Conservation (phyloP, 2,113 vertebrate species). For the Colaptes auratus region DNA sequence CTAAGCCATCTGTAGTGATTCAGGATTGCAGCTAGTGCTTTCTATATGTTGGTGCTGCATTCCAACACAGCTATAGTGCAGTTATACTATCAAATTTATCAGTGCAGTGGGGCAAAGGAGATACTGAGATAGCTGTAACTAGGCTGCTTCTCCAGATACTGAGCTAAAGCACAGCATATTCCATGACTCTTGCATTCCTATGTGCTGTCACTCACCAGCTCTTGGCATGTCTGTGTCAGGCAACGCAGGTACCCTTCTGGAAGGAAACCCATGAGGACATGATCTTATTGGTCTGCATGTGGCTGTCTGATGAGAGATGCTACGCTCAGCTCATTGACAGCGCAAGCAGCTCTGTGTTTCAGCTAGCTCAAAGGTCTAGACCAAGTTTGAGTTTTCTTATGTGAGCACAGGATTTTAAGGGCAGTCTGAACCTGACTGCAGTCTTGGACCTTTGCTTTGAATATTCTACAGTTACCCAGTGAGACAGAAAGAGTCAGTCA, state of each 20-base stretch:
- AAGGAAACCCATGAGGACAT: background rate
- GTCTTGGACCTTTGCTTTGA: background rate
- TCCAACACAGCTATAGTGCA: background rate
- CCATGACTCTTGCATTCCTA: background rate
- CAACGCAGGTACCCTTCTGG: background rate
- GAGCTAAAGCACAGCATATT: background rate
- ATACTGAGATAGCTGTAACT: background rate
- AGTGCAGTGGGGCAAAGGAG: background rate
- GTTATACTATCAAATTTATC: background rate
- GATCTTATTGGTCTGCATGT: fast-evolving
- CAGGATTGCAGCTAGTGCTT: background rate
- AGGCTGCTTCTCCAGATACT: background rate
- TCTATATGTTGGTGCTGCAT: background rate
- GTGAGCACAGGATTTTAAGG: background rate
- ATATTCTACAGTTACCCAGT: background rate
- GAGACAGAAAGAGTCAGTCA: background rate
- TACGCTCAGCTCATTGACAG: background rate
- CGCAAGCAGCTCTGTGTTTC: background rate
- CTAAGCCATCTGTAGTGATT: background rate
- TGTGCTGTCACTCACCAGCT: fast-evolving
- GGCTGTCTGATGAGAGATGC: background rate
- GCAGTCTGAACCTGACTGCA: background rate
- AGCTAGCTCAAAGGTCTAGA: background rate
- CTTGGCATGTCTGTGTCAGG: background rate
- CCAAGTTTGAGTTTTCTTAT: background rate